phyloP scores from a whole-genome alignment of 2,113 vertebrate genomes.

The Ardeotis arabs region DNA sequence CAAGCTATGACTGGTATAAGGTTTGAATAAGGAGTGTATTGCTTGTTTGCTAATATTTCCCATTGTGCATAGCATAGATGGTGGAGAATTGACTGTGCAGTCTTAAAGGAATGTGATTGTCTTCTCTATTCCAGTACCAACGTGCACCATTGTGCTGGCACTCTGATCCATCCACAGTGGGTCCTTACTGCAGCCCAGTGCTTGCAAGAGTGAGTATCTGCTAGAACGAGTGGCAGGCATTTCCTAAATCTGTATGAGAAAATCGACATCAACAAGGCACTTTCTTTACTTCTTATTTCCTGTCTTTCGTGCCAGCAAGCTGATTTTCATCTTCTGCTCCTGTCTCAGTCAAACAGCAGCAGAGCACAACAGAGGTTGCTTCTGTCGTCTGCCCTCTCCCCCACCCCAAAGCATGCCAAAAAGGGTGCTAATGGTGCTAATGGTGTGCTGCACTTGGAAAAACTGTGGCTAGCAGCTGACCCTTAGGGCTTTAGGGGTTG shows the following conservation, averaged over 20 bases:
- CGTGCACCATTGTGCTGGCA: slow-evolving; percentile 88
- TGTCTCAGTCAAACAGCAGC: background rate
- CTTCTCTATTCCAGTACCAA: slow-evolving; percentile 58
- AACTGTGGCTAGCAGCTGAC: background rate
- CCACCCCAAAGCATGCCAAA: background rate
- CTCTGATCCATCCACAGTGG: slow-evolving; percentile 86
- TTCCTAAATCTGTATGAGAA: background rate
- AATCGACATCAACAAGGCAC: background rate
- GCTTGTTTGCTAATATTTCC: background rate
- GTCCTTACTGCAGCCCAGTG: slow-evolving; percentile 91
- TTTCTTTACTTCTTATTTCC: background rate
- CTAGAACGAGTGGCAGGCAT: background rate
- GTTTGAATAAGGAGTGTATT: background rate
- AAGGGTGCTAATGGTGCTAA: background rate
- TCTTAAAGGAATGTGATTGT: background rate
- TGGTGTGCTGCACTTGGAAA: background rate
- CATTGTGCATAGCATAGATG: background rate
- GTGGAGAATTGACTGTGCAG: background rate
- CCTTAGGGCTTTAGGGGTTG: background rate
- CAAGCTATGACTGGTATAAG: background rate
- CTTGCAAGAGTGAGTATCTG: slow-evolving; percentile 79
- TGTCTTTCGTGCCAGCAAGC: background rate
- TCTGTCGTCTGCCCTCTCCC: background rate
- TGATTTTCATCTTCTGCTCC: background rate
- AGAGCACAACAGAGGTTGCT: background rate